Base-by-base conservation (phyloP, 2,797 vertebrate species). In the Holocentrus rufus region DNA sequence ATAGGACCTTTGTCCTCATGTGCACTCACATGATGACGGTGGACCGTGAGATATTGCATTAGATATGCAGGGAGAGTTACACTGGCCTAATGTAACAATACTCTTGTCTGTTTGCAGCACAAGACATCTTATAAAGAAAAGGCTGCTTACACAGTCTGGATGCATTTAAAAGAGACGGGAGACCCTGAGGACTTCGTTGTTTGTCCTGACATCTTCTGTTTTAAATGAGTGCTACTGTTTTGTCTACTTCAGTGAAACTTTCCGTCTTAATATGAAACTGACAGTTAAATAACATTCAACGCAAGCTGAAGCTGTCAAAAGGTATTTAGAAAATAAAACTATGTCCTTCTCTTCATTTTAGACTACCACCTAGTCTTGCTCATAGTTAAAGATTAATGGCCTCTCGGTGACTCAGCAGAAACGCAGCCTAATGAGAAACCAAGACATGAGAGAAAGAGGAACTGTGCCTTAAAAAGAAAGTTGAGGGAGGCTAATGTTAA, bases 351-450 rank as follows among this genome's bases (percentile, higher is more conserved):
- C 52, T 72, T 62, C 74, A 60, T 1, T 17, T 58, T 67, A 76
- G 79, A 66, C 67, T 23, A 30, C 64, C 2, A 65, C 79, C 70
- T 47, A 17, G 59, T 61, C 44, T 61, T 4, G 55, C 74, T 82
- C 72, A 27, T 82, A 72, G 86, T 87, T 88, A 86, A 85, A 84
- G 76, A 90, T 88, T 88, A 87, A 90, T 89, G 74, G 62, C 27
- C 55, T 80, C 72, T 55, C 8, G 0, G 83, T 90, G 90, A 91
- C 66, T 90, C 88, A 88, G 87, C 90, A 82, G 65, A 81, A 81
- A 69, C 14, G 55, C 63, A 58, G 83, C 73, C 71, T 0, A 56
- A 69, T 74, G 70, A 76, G 67, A 78, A 53, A 56, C 9, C 18
- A 13, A 79, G 58, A 76, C 79, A 66, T 68, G 36, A 7, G 25